Evolutionary conservation across 2,888 invertebrate species (phyloP), one percentile per base, ranked within the genome.

Genomic region (Crioceris asparagi): DNA sequence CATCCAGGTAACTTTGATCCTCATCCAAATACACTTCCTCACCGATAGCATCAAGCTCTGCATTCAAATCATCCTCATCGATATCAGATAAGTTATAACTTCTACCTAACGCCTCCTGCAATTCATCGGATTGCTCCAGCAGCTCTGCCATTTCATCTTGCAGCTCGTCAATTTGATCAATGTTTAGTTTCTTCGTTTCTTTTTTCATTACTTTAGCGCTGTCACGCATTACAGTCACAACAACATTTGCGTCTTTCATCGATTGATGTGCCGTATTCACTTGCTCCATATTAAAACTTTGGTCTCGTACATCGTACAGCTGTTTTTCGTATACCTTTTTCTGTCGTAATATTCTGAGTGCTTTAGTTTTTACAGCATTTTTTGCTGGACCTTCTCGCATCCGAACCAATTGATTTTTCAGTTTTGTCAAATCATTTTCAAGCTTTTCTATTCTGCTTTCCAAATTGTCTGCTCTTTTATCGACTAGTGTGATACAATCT

Each of bases 361-460:
- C 98, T 64, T 97, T 97, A 54, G 94, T 91, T 69, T 97, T 98
- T 0, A 99, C 84, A 1, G 91, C 79, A 65, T 97, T 97, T 68
- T 99, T 98, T 0, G 91, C 88, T n/a, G 98, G 96, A 0, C 97
- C 97, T 53, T 98, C 97, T 40, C 97, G 78, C 97, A 98, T 96
- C 66, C 97, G 98, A 18, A 83, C 79, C 92, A 99, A 90, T 69
- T 99, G 98, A 56, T 98, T 97, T 59, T 92, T 88, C 56, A 92
- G 92, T 68, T 97, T 98, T 30, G 88, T 77, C 30, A 99, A 70
- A 60, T 99, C 98, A 35, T 75, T 75, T 50, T 94, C 94, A 40
- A 97, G 66, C 52, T 82, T 77, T 14, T 76, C 76, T 37, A 97
- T 83, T 68, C 99, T 99, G 60, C 96, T 93, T 49, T 98, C 97